Evolutionary conservation across 2,797 vertebrate species (phyloP).

Genomic region (Vipera latastei): DNA sequence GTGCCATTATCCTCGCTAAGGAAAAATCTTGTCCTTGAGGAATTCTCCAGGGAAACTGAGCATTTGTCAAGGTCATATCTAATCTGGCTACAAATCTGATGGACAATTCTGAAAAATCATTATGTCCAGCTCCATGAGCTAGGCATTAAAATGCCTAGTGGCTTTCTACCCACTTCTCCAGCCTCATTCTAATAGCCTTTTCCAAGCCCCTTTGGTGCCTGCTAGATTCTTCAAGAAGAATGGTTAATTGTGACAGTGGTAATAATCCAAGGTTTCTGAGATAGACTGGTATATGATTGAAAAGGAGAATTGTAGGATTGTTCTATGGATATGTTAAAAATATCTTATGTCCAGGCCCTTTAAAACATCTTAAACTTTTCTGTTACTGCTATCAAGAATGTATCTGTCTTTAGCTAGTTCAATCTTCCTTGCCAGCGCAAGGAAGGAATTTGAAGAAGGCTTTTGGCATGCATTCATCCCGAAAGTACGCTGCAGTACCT

Average conservation of each 20-base stretch:
- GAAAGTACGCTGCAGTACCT: slow-evolving; percentile 46
- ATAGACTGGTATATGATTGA: background rate
- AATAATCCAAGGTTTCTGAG: background rate
- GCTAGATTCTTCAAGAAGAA: background rate
- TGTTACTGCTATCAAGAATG: slow-evolving; percentile 35
- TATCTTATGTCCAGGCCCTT: slow-evolving; percentile 6
- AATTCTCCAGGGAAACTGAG: background rate
- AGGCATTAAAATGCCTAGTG: background rate
- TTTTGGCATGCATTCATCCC: slow-evolving; percentile 55
- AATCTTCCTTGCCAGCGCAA: slow-evolving; percentile 40
- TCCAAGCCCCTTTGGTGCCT: background rate
- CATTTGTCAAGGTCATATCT: background rate
- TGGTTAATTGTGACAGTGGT: background rate
- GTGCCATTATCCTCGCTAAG: background rate
- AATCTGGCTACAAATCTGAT: background rate
- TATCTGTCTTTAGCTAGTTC: slow-evolving; percentile 41
- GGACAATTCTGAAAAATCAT: background rate
- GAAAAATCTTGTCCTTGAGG: background rate
- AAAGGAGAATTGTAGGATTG: background rate
- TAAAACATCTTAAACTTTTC: slow-evolving; percentile 26
- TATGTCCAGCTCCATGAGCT: background rate
- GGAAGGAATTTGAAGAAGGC: slow-evolving; percentile 55
- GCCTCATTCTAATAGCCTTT: background rate
- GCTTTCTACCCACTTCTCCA: background rate
- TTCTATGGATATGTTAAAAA: slow-evolving; percentile 6